Evolutionary conservation across 2,797 vertebrate genomes (phyloP), one percentile per base, ranked within the genome.

Genomic region (Hipposideros larvatus): DNA sequence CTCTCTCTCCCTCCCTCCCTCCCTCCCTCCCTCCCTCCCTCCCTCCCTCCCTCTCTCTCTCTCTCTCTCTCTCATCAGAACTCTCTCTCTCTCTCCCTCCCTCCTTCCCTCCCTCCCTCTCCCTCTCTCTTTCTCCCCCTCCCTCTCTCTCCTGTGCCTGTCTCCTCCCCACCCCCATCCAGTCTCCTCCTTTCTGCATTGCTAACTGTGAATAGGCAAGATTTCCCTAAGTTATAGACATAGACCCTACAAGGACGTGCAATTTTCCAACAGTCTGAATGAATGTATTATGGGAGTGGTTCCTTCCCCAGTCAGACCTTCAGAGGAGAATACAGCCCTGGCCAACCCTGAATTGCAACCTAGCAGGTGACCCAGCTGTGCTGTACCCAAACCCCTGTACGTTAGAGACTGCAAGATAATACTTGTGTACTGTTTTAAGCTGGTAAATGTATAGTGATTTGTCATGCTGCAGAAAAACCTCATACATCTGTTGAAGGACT

Each of bases 11-110:
- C 4, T 46, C 18, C 28, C 55, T 1, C 14, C 24, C 2, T 59
- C 53, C 46, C 14, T 57, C 13, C 22, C 15, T 34, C 34, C 34
- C 34, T 34, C 34, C 34, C 34, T 34, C 34, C 3, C 34, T 3
- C 34, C 3, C 34, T 34, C 34, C 3, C 34, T 3, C 3, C 3
- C 34, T 34, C 34, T 3, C 34, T 3, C 34, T 34, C 34, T 3
- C 34, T 34, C 34, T 37, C 37, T 37, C 37, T 3, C 37, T 37
- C n/a, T n/a, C n/a, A n/a, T n/a, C n/a, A n/a, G n/a, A n/a, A n/a
- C n/a, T n/a, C 2, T 3, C 37, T 37, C 37, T 3, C 37, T 37
- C 2, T 37, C 37, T 37, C 37, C 37, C 37, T 37, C 2, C 3
- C 37, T 37, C 37, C 37, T 3, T 37, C 37, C 3, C 37, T 37